Percentiles rank a stretch among this genome's conserved stretches.
These are phyloP conservation scores for Enteromius radiatus DNA, from an alignment of 2,797 vertebrate species.

Conservation along the genomic window DNA sequence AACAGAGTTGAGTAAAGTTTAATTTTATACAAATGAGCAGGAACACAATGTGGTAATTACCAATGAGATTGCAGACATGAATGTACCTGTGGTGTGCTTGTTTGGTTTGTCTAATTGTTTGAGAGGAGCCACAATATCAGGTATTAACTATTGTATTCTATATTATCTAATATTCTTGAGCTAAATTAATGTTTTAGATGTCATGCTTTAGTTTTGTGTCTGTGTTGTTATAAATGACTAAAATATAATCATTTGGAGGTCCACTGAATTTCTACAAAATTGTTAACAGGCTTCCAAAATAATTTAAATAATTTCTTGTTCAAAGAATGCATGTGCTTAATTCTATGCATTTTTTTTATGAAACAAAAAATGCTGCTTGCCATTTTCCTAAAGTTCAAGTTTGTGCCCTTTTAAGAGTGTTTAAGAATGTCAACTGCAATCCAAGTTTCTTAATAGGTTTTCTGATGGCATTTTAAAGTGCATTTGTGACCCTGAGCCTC, in stretches of 20 bases:
- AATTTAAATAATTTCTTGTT: background rate
- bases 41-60: background rate
- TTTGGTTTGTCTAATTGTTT: background rate
- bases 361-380: background rate
- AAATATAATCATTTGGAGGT: background rate
- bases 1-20: background rate
- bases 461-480: constrained; percentile 1
- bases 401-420: constrained; percentile 5
- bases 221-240: background rate
- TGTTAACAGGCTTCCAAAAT: background rate
- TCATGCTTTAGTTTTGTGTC: background rate
- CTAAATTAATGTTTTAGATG: background rate
- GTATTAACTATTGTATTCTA: background rate
- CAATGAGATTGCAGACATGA: background rate
- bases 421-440: background rate
- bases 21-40: background rate
- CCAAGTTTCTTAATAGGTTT: background rate
- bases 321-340: background rate
- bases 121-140: constrained; percentile 8
- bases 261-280: background rate
- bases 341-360: background rate
- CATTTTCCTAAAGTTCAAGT: background rate
- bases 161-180: constrained; percentile 3
- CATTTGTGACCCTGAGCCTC: background rate
- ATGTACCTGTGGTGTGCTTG: background rate